Conservation (phyloP, 1,140 invertebrate genomes). For the Palaemon carinicauda region DNA sequence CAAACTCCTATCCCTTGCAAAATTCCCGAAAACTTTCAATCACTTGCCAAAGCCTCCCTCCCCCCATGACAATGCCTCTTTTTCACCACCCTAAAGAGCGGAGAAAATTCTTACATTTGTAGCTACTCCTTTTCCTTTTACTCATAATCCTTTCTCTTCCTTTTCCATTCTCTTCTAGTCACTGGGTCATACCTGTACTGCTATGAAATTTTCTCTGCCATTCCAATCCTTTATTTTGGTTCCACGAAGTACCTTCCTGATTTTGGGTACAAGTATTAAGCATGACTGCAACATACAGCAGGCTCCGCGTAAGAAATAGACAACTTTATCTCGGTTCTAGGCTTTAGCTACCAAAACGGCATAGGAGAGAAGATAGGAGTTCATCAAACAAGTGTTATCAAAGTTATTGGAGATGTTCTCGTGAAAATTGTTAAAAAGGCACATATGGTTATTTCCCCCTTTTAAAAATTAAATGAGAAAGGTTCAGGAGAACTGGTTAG, state of each 20-base stretch:
- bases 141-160: neutral
- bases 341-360: neutral
- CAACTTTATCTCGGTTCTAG: too few species aligned
- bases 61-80: neutral
- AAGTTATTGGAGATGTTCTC: neutral
- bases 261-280: too few species aligned
- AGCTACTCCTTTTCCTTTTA: neutral
- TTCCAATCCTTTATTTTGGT: too few species aligned
- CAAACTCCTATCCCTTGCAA: too few species aligned
- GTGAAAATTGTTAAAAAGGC: neutral
- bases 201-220: neutral
- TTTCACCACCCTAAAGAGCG: too few species aligned
- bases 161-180: neutral
- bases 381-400: neutral
- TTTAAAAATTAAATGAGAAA: neutral
- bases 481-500: neutral
- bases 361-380: neutral
- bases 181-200: neutral
- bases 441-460: neutral
- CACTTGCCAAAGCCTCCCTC: neutral
- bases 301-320: too few species aligned
- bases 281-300: too few species aligned
- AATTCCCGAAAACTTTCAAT: too few species aligned
- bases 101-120: neutral
- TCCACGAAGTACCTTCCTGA: too few species aligned